phyloP scores from a whole-genome alignment of 2,797 vertebrate genomes.

The Heliangelus exortis region DNA sequence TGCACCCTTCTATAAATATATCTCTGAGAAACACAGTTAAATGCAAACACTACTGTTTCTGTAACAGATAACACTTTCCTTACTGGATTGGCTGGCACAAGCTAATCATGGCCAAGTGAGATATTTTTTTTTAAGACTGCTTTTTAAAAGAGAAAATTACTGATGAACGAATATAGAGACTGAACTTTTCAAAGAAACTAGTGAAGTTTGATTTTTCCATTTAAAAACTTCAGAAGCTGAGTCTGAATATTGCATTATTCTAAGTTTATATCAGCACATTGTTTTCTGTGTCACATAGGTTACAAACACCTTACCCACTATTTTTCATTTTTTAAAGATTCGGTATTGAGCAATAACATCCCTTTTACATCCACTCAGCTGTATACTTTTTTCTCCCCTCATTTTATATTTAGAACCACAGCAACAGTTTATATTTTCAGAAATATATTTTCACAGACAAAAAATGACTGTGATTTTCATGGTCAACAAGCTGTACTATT shows the following conservation, averaged over 20 bases:
- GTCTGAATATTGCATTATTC: neutral
- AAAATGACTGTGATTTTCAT: neutral
- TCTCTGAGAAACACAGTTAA: neutral
- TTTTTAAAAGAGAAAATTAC: neutral
- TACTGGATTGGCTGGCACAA: neutral
- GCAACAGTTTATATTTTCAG: neutral
- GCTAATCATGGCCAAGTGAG: neutral
- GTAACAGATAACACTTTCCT: neutral
- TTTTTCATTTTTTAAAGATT: neutral
- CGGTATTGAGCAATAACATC: rapidly evolving
- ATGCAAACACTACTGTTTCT: neutral
- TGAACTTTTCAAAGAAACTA: neutral
- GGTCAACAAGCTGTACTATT: neutral
- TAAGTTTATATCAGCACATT: neutral
- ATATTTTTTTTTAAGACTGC: neutral
- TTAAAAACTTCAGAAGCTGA: neutral
- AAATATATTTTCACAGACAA: neutral
- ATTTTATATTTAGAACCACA: neutral
- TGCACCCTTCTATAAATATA: neutral
- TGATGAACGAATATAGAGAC: neutral
- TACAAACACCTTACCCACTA: neutral
- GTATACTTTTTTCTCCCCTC: neutral
- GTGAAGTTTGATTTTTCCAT: neutral
- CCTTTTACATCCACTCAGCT: neutral
- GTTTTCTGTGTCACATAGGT: neutral